A percentile compares a stretch with the other conserved stretches of the same genome.
These are phyloP conservation scores for Alexandromys oeconomus DNA, from an alignment of 2,797 vertebrate species.

Conservation along the genomic window DNA sequence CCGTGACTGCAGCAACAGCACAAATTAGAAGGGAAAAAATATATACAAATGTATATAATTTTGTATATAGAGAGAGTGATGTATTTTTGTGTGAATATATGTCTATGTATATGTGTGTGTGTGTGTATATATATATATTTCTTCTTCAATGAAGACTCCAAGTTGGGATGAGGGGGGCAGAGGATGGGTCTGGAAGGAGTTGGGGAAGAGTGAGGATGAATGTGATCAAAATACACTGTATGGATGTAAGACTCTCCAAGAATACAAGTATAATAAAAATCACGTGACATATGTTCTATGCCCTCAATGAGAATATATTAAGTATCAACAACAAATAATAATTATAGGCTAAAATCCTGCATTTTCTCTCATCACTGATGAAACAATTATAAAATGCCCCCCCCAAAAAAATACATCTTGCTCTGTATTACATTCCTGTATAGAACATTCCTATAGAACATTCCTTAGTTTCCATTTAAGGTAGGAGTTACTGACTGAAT, in stretches of 20 bases:
- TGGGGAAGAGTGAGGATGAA: too few relatives aligned
- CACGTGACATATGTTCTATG: neutral
- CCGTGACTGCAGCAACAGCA: neutral
- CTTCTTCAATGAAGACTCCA: too few relatives aligned
- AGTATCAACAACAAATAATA: neutral
- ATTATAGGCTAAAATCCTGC: neutral
- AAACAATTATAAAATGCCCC: neutral
- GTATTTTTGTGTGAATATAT: too few relatives aligned
- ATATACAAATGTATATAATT: too few relatives aligned
- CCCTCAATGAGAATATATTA: neutral
- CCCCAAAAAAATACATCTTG: neutral
- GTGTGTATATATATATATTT: rapidly evolving
- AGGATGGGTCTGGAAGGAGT: too few relatives aligned
- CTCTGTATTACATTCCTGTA: neutral
- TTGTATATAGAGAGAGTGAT: too few relatives aligned
- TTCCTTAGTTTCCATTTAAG: slow-evolving; percentile 1
- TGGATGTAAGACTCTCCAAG: neutral
- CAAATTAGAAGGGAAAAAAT: neutral
- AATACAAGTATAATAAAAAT: neutral
- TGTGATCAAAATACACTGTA: neutral
- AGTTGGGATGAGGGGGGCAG: neutral
- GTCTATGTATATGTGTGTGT: too few relatives aligned
- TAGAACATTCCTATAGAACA: slow-evolving; percentile 4
- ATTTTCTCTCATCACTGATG: slow-evolving; percentile 2
- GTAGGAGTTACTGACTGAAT: neutral